phyloP scores from a whole-genome alignment of 1,140 invertebrate species.

The Anastatus disparis region DNA sequence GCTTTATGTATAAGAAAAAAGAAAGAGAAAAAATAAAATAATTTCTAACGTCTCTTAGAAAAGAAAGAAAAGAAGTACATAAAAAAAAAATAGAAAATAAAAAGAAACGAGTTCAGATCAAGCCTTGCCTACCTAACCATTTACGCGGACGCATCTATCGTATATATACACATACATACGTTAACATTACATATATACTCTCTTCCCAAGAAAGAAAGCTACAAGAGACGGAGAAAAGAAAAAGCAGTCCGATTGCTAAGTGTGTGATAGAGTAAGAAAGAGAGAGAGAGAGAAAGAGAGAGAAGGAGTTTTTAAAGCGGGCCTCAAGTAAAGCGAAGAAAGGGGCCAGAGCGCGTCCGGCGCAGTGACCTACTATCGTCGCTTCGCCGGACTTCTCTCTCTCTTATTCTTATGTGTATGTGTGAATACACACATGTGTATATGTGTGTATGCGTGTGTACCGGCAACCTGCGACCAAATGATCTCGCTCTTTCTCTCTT shows the following conservation, averaged over 20 bases:
- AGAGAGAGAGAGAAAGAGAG: no score
- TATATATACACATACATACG: not conserved
- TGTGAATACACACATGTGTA: not conserved
- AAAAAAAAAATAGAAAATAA: no score
- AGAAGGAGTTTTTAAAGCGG: conserved; percentile 28
- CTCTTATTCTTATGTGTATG: not conserved
- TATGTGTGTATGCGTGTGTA: not conserved
- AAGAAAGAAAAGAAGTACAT: conserved; percentile 2
- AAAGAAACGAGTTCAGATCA: conserved; percentile 20
- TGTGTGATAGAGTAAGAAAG: no score
- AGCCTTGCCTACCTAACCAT: conserved; percentile 7
- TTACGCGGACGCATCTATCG: conserved; percentile 27
- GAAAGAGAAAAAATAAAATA: no score
- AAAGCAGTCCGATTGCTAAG: conserved; percentile 26
- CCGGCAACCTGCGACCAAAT: not conserved
- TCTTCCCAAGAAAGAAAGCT: conserved; percentile 34
- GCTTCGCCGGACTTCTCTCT: conserved; percentile 53
- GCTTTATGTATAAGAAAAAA: no score
- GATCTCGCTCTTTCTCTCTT: no score
- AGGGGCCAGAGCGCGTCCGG: conserved; percentile 63
- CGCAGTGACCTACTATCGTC: conserved; percentile 66
- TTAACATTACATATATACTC: not conserved
- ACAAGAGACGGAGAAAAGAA: conserved; percentile 18
- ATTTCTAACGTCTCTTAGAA: no score
- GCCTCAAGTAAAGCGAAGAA: conserved; percentile 49